Evolutionary conservation across 2,113 vertebrate species (phyloP), one percentile per base, ranked within the genome.

Genomic region (Columba livia): DNA sequence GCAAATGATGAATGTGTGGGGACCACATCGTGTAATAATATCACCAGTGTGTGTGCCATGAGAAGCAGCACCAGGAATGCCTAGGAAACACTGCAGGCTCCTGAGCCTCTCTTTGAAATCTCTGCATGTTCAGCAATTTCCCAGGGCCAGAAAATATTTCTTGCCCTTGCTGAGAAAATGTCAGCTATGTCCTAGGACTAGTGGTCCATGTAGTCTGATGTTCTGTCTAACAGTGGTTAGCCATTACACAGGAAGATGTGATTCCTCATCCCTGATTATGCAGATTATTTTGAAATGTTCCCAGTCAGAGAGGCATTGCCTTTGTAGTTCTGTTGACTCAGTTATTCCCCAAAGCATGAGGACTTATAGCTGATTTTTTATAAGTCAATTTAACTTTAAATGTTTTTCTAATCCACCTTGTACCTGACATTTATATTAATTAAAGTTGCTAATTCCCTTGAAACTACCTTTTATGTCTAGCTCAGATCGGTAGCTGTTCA

Each of bases 171-270:
- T 71, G 57, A 86, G 80, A 65, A 62, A 60, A 47, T 61, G 51
- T 16, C 44, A 85, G 20, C 54, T 65, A 24, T 50, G 40, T 56
- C n/a, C 26, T 38, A 47, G 32, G 38, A 61, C 50, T 26, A 38
- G 26, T 16, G 15, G 38, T 18, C 72, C 2, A 1, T 4, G 40
- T 19, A 34, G 24, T 54, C 4, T 38, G 51, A 20, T 47, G 64
- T 53, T 66, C 44, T 12, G 11, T 36, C 64, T 50, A 53, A 36
- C 20, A 60, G 44, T 18, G 8, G 20, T 62, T 50, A 51, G 21
- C 34, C 1, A 2, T 16, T 26, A 51, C 5, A 6, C 3, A 47
- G 61, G 64, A 78, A 83, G 40, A 78, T 0, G 6, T 7, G 36
- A 74, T 44, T 44, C 28, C 70, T 60, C 56, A 34, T 20, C 32